Base-by-base conservation (phyloP, 2,113 vertebrate genomes). In the Colinus virginianus region DNA sequence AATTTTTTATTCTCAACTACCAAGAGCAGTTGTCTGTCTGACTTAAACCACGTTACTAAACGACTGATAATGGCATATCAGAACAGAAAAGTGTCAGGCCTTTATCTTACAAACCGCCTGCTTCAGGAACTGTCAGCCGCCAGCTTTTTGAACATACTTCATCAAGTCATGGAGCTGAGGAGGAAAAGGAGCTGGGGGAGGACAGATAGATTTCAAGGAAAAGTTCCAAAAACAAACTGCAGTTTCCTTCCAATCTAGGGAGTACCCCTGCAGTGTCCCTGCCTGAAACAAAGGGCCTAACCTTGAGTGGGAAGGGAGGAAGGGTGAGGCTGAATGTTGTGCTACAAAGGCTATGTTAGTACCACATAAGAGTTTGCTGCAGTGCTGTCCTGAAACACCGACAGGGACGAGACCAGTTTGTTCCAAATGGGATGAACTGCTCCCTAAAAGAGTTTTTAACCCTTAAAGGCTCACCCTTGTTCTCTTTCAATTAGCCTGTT, bases 281-380 rank as follows among this genome's bases (percentile, higher is more conserved):
- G 77, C 53, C 86, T 78, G 66, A 92, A 94, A 92, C 87, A 93
- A 92, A 95, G 56, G 34, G 45, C 45, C 74, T 61, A 53, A 53
- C 38, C 76, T 42, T 53, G 48, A 78, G 38, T n/a, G 26, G 4
- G 1, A 49, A 89, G 19, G 28, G 87, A 95, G 70, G 78, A 96
- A 95, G 90, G 87, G 75, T 87, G 88, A 96, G 78, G 87, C 28
- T 90, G 55, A 89, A 71, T 90, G 82, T 87, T 46, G 32, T 83
- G 59, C 32, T 90, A 76, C 62, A 76, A 77, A 87, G 8, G 53
- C 40, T 88, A 25, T n/a, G 53, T 88, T 46, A 66, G 38, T 79
- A 77, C 40, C 49, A 84, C 23, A 48, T 30, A 28, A 64, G 10
- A 4, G 2, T 77, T 93, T 90, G 19, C 51, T 77, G 36, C 13